Base-by-base conservation (phyloP, 2,113 vertebrate species). In the Tauraco erythrolophus region DNA sequence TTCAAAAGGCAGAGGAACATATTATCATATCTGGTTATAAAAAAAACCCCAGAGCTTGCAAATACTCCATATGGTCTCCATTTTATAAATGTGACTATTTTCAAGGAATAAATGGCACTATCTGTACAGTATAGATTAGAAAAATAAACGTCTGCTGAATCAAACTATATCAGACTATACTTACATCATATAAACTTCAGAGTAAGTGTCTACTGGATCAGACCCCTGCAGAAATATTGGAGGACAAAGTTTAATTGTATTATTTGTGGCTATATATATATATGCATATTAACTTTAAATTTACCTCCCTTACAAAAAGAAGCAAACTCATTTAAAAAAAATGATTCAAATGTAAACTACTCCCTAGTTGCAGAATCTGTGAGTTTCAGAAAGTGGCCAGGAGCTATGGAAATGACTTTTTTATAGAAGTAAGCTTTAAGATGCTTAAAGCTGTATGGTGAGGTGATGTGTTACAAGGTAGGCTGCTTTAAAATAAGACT, bases 291-390 rank as follows among this genome's bases (percentile, higher is more conserved):
- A 90, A 80, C 68, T 86, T 93, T 74, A 95, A 88, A 83, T 86
- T 83, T 95, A 90, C 75, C 50, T 90, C 75, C 37, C 46, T 84
- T 84, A 60, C 27, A 92, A 96, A 97, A 95, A 92, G 60, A 94
- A 92, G 54, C 78, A 97, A 95, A 86, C 33, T 58, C 11, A 13
- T 0, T 54, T 83, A 85, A 33, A 65, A 68, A 66, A 16, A 74
- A 77, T 90, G n/a, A n/a, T n/a, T n/a, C 82, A 91, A 33, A 88
- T n/a, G 56, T 64, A 78, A 60, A 95, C n/a, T 92, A 48, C 43
- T 95, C 96, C 83, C 83, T 92, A 70, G 76, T 13, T 93, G 88
- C 56, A 62, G 76, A 93, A 81, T 86, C 64, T 86, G n/a, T 28
- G 79, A 93, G 85, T 92, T 93, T 72, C 83, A 95, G 68, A 91